Base-by-base conservation (phyloP, 2,797 vertebrate genomes). In the Sphaeramia orbicularis region DNA sequence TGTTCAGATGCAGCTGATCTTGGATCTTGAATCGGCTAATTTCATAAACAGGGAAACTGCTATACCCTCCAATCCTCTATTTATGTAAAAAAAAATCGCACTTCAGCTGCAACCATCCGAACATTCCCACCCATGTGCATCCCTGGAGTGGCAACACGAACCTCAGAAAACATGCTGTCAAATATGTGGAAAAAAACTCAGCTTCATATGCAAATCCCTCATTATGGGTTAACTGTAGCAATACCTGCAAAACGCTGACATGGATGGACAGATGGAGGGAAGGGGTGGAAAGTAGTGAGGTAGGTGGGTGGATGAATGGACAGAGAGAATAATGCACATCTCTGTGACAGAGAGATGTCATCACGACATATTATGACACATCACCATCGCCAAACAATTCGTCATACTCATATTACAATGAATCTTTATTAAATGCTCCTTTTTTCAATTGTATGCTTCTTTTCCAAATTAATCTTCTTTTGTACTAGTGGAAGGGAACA, bases 11-110 rank as follows among this genome's bases (percentile, higher is more conserved):
- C 18, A 49, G 67, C 73, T 65, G 70, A 73, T 75, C 45, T 49
- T 76, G 67, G 76, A 57, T 70, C 30, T 32, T 2, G 8, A 32
- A 32, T 7, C 9, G 30, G 54, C 55, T 86, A 74, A 86, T 86
- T 87, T 86, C 84, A 68, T 76, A 76, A 85, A 82, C 83, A 82
- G 78, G 81, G 68, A 76, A 71, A 71, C 44, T 35, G 57, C 71
- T 57, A 50, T 40, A 73, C 49, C 63, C 73, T 71, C 73, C 71
- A n/a, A 70, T 71, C 65, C 47, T 83, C 74, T 88, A 80, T 89
- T 88, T 86, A 91, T 86, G 82, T n/a, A n/a, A n/a, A n/a, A n/a
- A n/a, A 83, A 90, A 81, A 86, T 83, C 74, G 85, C 78, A 86
- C 86, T 78, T 85, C 42, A 68, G 71, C 76, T 67, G 74, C 50